Evolutionary conservation across 2,797 vertebrate species (phyloP), one percentile per base, ranked within the genome.

Genomic region (Australoheros facetus): DNA sequence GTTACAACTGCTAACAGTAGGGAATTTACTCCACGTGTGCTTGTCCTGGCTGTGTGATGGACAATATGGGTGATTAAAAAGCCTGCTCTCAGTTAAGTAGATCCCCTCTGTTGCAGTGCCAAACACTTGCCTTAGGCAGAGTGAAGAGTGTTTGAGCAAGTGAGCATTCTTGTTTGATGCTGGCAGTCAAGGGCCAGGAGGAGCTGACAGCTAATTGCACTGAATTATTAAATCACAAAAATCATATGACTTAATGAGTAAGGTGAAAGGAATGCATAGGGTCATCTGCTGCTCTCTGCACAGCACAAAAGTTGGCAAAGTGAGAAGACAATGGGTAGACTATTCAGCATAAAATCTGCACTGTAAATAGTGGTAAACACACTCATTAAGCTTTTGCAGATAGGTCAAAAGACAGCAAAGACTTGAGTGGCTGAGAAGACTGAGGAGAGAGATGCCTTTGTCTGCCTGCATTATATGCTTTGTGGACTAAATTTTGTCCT

Each of bases 181-280:
- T 7, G 17, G 51, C 16, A 69, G 16, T n/a, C 16, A 69, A 51
- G 42, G 6, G 10, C 42, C 64, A 51, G 1, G 6, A 30, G 26
- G 42, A 69, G 64, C 64, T 69, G 17, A 69, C 17, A 69, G 45
- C 17, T 69, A 69, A 69, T 48, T 69, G 26, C 42, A 5, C 26
- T 30, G 42, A 69, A 69, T 69, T 69, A 69, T 30, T 51, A 51
- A 69, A 69, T 69, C 26, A 69, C 28, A 26, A 69, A 69, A 69
- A 51, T 69, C 64, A 69, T 69, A 69, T 51, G 45, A 30, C 26
- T 69, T 69, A n/a, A 69, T 51, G 23, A 69, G 45, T 11, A 51
- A 51, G 64, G 30, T 69, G 45, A 69, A 69, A 69, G 42, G 4
- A 51, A 51, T 51, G 42, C 30, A 51, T 19, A 69, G 26, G 26